phyloP scores from a whole-genome alignment of 2,797 vertebrate species.

The Halcyon smyrnensis region DNA sequence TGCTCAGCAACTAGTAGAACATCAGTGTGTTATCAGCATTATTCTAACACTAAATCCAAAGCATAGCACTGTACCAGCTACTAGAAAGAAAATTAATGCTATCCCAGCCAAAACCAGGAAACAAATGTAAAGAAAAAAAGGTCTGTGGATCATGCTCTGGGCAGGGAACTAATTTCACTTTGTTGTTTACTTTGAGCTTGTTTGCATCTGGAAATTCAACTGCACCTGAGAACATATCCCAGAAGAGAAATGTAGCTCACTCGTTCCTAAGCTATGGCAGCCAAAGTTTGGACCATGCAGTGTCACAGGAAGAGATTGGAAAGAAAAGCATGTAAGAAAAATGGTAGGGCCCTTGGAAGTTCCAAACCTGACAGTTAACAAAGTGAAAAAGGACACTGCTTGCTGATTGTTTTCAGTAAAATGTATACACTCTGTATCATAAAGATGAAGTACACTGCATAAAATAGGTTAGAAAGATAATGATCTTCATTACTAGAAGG shows the following conservation, averaged over 20 bases:
- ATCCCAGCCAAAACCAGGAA: background rate
- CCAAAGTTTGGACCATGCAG: background rate
- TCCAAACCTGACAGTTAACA: background rate
- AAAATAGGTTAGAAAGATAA: background rate
- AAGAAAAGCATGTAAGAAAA: background rate
- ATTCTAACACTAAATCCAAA: too few relatives aligned
- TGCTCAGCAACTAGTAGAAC: background rate
- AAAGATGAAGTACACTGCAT: background rate
- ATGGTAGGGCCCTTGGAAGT: background rate
- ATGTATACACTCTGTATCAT: background rate
- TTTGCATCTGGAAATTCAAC: background rate
- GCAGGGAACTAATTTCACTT: background rate
- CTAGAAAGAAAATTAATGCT: background rate
- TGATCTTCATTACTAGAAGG: accelerated
- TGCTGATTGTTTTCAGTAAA: background rate
- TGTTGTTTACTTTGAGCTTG: background rate
- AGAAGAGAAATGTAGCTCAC: background rate
- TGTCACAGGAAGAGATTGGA: background rate
- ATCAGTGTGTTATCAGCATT: background rate
- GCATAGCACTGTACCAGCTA: too few relatives aligned
- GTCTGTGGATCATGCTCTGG: background rate
- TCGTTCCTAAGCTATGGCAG: background rate
- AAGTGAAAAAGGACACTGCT: background rate
- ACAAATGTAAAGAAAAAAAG: background rate
- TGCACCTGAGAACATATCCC: background rate